A percentile compares a stretch with the other conserved stretches of the same genome.
phyloP scores from a whole-genome alignment of 1,140 invertebrate species.

The Anastatus disparis region DNA sequence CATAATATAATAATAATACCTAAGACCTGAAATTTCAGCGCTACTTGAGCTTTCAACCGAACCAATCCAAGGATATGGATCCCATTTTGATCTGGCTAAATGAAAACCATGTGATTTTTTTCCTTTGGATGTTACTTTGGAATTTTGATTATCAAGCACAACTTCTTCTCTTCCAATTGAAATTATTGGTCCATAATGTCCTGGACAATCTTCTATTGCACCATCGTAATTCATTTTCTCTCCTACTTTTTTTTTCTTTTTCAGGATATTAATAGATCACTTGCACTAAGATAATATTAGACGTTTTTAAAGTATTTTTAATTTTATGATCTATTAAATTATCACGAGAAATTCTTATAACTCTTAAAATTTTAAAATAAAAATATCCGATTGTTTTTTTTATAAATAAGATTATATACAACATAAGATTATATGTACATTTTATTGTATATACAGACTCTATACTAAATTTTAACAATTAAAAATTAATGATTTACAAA shows the following conservation, averaged over 20 bases:
- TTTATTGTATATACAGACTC: too few species aligned
- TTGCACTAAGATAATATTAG: too few species aligned
- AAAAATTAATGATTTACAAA: too few species aligned
- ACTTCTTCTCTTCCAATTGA: conserved; percentile 48
- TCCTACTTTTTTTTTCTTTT: background rate
- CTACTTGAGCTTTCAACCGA: conserved; percentile 56
- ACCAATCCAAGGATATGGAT: conserved; percentile 77
- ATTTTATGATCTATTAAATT: too few species aligned
- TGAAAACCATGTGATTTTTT: conserved; percentile 71
- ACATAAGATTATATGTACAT: too few species aligned
- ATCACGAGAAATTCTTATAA: too few species aligned
- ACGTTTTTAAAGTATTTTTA: too few species aligned
- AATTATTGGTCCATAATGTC: conserved; percentile 38
- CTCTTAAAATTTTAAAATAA: too few species aligned
- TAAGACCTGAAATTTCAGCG: conserved; percentile 57
- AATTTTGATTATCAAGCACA: conserved; percentile 36
- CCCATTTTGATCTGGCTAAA: conserved; percentile 75
- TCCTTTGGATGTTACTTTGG: conserved; percentile 11
- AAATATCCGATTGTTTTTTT: too few species aligned
- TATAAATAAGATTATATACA: too few species aligned
- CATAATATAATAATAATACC: conserved; percentile 42
- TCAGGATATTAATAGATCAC: too few species aligned
- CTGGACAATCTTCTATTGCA: background rate
- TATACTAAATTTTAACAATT: too few species aligned
- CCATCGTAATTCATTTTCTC: background rate